Conservation (phyloP, 2,888 invertebrate genomes). For the Cephus runcator region DNA sequence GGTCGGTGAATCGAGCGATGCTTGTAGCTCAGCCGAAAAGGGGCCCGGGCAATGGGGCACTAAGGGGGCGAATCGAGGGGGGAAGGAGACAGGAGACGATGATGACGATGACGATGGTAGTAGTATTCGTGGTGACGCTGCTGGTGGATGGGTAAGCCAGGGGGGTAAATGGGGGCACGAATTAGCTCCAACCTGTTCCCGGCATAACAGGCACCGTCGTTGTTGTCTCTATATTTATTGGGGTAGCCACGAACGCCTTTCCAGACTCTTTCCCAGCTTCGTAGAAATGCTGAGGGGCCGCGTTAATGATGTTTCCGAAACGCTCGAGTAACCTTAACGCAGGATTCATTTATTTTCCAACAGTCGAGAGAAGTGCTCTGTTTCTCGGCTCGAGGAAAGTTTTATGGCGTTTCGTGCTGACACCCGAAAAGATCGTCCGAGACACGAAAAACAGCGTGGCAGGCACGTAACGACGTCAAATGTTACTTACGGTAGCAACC, state of each 20-base stretch:
- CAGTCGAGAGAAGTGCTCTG: conserved; percentile 5
- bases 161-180: conserved; percentile 44
- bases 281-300: conserved; percentile 48
- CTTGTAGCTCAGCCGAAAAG: conserved; percentile 33
- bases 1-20: conserved; percentile 56
- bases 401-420: conserved; percentile 20
- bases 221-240: conserved; percentile 65
- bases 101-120: conserved; percentile 10
- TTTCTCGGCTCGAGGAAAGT: conserved; percentile 4
- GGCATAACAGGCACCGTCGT: conserved; percentile 55
- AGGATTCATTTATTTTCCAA: conserved; percentile 2
- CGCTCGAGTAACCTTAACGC: conserved; percentile 4
- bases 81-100: not conserved
- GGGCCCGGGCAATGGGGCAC: conserved; percentile 14
- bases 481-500: not conserved
- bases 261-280: conserved; percentile 41
- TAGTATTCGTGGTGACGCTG: conserved; percentile 11
- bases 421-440: conserved; percentile 25
- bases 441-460: conserved; percentile 9
- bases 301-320: conserved; percentile 59
- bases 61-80: conserved; percentile 23
- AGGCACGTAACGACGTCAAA: not conserved
- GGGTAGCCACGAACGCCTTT: conserved; percentile 52
- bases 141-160: conserved; percentile 5
- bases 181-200: conserved; percentile 62